Percentiles rank a stretch among this genome's conserved stretches.
Evolutionary conservation across 2,113 vertebrate genomes (phyloP).

Genomic region (Petromus typicus): DNA sequence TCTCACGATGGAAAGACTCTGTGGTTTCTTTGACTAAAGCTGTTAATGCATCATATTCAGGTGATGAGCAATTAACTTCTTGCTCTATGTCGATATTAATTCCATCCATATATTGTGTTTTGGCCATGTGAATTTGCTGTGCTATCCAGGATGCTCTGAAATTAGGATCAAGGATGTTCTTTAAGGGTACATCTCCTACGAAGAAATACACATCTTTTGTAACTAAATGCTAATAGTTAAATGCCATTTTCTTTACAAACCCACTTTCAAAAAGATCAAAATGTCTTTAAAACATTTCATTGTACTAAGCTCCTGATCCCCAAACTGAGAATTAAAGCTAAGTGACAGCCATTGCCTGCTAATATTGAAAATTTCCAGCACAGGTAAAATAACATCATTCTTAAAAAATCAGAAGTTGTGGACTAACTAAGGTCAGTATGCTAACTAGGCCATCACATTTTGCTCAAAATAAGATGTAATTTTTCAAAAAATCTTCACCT

Average conservation of each 20-base stretch:
- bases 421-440: background rate
- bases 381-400: slow-evolving; percentile 42
- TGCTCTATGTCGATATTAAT: slow-evolving; percentile 98
- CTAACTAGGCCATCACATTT: slow-evolving; percentile 55
- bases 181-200: slow-evolving; percentile 91
- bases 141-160: slow-evolving; percentile 94
- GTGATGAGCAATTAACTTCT: slow-evolving; percentile 87
- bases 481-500: slow-evolving; percentile 12
- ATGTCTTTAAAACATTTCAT: slow-evolving; percentile 49
- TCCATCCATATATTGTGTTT: slow-evolving; percentile 96
- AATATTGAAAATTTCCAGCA: slow-evolving; percentile 48
- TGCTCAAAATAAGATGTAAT: slow-evolving; percentile 42
- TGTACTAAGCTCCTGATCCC: slow-evolving; percentile 37
- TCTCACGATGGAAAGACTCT: slow-evolving; percentile 93
- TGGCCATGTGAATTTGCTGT: slow-evolving; percentile 91
- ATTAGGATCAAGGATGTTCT: slow-evolving; percentile 88
- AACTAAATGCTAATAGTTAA: background rate
- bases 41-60: slow-evolving; percentile 93
- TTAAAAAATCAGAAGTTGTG: slow-evolving; percentile 44
- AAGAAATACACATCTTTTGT: slow-evolving; percentile 53
- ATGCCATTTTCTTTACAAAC: slow-evolving; percentile 51
- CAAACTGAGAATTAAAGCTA: slow-evolving; percentile 48
- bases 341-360: slow-evolving; percentile 40
- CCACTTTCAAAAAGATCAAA: slow-evolving; percentile 24
- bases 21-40: slow-evolving; percentile 94